Percentiles rank a stretch among this genome's conserved stretches.
Conservation (phyloP, 2,797 vertebrate genomes). For the Phataginus tricuspis region DNA sequence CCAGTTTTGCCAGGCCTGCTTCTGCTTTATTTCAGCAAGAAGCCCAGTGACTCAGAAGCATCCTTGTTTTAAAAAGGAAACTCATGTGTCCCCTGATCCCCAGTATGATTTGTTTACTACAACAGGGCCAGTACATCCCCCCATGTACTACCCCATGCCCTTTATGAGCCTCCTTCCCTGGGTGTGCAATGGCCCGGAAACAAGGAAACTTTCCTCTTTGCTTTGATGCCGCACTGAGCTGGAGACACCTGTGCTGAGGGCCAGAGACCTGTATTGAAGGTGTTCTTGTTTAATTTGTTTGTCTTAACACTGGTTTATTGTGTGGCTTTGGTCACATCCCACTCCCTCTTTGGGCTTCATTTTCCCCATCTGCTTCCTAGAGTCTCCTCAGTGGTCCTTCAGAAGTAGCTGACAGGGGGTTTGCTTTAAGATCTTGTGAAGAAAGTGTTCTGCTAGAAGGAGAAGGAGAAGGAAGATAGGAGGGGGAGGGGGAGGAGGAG, state of each 20-base stretch:
- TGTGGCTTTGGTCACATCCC: background rate
- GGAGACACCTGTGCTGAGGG: background rate
- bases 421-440: conserved; percentile 10
- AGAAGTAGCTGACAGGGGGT: background rate
- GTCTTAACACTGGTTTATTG: background rate
- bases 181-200: background rate
- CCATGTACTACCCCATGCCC: background rate
- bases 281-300: background rate
- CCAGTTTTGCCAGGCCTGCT: background rate
- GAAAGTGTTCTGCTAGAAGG: background rate
- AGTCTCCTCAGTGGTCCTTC: background rate
- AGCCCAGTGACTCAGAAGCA: background rate
- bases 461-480: background rate
- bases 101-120: background rate
- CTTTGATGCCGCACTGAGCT: background rate
- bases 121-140: background rate
- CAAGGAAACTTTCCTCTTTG: background rate
- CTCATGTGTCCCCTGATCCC: background rate
- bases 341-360: background rate
- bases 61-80: background rate
- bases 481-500: background rate
- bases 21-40: background rate
- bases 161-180: background rate
- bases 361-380: background rate
- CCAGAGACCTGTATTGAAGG: background rate